Base-by-base conservation (phyloP, 2,797 vertebrate species). In the Falco rusticolus region DNA sequence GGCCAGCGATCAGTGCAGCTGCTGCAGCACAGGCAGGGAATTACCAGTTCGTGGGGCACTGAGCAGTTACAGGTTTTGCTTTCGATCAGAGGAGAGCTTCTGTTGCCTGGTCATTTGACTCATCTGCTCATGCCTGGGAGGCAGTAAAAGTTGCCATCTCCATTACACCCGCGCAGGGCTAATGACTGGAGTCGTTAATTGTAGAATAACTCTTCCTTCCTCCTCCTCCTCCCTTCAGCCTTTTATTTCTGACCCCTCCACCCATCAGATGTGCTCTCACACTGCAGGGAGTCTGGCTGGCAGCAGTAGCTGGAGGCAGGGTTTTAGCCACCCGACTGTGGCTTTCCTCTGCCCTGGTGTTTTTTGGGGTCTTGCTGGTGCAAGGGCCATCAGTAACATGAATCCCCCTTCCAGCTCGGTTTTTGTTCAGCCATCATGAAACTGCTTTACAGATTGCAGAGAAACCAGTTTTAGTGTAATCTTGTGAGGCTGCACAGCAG, bases 71-170 rank as follows among this genome's bases (percentile, higher is more conserved):
- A 1, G 28, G 53, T 13, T 51, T 75, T 64, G 37, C 13, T 13
- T 16, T 54, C 1, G 0, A 3, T 53, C 11, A 5, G 29, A 16
- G 13, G 29, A 68, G 17, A 84, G 39, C 13, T 37, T 8, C n/a
- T 0, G 0, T 54, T 45, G 45, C 50, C 31, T 0, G 1, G 4
- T 13, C n/a, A 2, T 45, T 69, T 2, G 0, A 6, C n/a, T 50
- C 28, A 5, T 31, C 59, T 3, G 16, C 70, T 71, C 28, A 1
- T 0, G 0, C 63, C 16, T 65, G 37, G 70, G 31, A 41, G 50
- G 28, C 11, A 24, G 28, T n/a, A 14, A 29, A 57, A 48, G 72
- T 9, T 43, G 56, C n/a, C 22, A 17, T 20, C 61, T 60, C 54
- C 4, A 0, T 56, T 43, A 25, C 11, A 50, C 17, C 29, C 3